These are phyloP conservation scores for Melangyna quadrimaculata DNA, from an alignment of 2,888 invertebrate species.

Conservation along the genomic window DNA sequence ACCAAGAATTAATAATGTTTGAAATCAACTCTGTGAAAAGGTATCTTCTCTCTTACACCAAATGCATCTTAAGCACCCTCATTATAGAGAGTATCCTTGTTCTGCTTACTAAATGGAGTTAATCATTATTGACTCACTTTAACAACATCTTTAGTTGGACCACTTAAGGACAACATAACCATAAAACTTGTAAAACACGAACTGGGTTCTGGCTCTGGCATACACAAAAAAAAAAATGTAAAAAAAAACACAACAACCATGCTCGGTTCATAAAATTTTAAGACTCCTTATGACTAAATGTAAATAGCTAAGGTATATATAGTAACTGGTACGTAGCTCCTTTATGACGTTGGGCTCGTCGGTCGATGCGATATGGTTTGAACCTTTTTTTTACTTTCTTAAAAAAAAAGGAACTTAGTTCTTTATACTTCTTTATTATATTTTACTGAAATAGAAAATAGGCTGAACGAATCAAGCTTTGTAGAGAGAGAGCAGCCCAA, in stretches of 20 bases:
- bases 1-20: slow-evolving; percentile 17
- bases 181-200: slow-evolving; percentile 47
- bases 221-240: neutral
- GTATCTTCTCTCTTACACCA: slow-evolving; percentile 38
- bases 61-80: slow-evolving; percentile 57
- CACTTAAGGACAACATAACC: slow-evolving; percentile 52
- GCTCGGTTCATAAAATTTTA: slow-evolving; percentile 61
- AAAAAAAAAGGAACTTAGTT: slow-evolving; percentile 1
- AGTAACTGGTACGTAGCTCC: neutral
- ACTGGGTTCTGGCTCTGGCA: neutral
- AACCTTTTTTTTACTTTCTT: neutral
- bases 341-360: neutral
- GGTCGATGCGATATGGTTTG: slow-evolving; percentile 5
- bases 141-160: slow-evolving; percentile 45
- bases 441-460: slow-evolving; percentile 5
- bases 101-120: slow-evolving; percentile 10
- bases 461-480: neutral
- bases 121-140: slow-evolving; percentile 46
- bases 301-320: slow-evolving; percentile 31
- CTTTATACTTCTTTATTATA: slow-evolving; percentile 23
- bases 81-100: slow-evolving; percentile 14
- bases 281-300: slow-evolving; percentile 50
- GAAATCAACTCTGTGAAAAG: slow-evolving; percentile 2
- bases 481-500: neutral
- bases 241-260: neutral